Conservation (phyloP, 2,113 vertebrate genomes). For the Myrmophylax atrothorax region DNA sequence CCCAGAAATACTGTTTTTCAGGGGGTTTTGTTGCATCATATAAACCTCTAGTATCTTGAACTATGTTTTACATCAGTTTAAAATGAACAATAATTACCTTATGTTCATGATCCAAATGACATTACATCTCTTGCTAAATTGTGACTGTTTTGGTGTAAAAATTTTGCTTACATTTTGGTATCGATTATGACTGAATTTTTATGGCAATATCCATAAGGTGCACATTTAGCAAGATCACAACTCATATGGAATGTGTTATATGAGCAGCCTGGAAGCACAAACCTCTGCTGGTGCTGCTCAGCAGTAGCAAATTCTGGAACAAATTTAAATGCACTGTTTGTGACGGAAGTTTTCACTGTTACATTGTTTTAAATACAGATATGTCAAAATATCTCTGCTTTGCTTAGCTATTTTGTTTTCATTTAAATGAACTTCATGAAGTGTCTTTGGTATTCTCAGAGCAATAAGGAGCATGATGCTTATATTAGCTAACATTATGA, state of each 20-base stretch:
- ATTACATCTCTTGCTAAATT: background rate
- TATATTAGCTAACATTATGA: conserved; percentile 40
- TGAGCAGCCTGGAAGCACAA: background rate
- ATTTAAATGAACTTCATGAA: conserved; percentile 42
- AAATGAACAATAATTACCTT: background rate
- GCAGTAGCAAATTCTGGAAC: background rate
- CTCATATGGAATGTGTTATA: background rate
- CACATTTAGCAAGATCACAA: background rate
- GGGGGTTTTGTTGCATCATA: background rate
- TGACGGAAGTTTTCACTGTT: background rate
- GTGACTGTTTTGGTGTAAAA: background rate
- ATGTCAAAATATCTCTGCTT: conserved; percentile 10
- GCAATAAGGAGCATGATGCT: background rate
- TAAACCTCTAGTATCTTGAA: background rate
- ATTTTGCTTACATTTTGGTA: background rate
- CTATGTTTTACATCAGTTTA: background rate
- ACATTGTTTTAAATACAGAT: conserved; percentile 13
- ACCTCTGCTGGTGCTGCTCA: background rate
- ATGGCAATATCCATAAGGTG: background rate
- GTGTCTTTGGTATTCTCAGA: conserved; percentile 11
- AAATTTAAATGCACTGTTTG: background rate
- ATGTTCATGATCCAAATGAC: background rate
- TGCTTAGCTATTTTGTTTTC: conserved; percentile 49
- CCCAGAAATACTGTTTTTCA: background rate
- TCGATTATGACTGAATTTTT: background rate